Conservation (phyloP, 1,140 invertebrate genomes). For the Calosoma granatense region DNA sequence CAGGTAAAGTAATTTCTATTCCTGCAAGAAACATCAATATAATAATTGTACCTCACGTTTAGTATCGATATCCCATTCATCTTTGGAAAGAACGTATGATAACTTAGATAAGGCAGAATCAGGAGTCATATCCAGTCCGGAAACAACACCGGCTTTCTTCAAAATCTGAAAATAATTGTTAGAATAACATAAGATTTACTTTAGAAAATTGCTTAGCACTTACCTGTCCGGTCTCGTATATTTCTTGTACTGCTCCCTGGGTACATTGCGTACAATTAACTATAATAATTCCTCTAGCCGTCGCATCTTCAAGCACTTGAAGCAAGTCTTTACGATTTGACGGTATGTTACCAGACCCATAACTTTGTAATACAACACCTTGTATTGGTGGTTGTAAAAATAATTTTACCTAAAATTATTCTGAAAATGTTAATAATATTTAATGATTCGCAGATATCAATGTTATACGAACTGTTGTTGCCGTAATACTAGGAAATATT, state of each 20-base stretch:
- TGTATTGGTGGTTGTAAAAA: slow-evolving; percentile 74
- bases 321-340: slow-evolving; percentile 74
- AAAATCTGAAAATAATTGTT: slow-evolving; percentile 34
- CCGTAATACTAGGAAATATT: slow-evolving; percentile 84
- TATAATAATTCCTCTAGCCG: slow-evolving; percentile 73
- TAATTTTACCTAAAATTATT: slow-evolving; percentile 56
- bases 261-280: slow-evolving; percentile 89
- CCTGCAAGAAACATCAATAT: neutral
- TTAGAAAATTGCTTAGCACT: slow-evolving; percentile 19
- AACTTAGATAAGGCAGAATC: slow-evolving; percentile 91
- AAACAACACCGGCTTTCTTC: slow-evolving; percentile 61
- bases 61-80: slow-evolving; percentile 58
- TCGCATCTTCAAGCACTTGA: slow-evolving; percentile 59
- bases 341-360: slow-evolving; percentile 88
- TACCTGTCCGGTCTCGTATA: slow-evolving; percentile 78
- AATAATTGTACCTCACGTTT: slow-evolving; percentile 52
- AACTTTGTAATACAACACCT: slow-evolving; percentile 78
- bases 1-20: neutral
- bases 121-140: slow-evolving; percentile 90
- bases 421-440: too few relatives aligned
- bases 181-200: neutral
- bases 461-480: slow-evolving; percentile 52
- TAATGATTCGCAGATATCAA: too few relatives aligned
- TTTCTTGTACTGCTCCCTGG: slow-evolving; percentile 57
- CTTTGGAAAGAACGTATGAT: slow-evolving; percentile 79